A percentile compares a stretch with the other conserved stretches of the same genome.
Conservation (phyloP, 1,140 invertebrate genomes). For the Cotesia glomerata region DNA sequence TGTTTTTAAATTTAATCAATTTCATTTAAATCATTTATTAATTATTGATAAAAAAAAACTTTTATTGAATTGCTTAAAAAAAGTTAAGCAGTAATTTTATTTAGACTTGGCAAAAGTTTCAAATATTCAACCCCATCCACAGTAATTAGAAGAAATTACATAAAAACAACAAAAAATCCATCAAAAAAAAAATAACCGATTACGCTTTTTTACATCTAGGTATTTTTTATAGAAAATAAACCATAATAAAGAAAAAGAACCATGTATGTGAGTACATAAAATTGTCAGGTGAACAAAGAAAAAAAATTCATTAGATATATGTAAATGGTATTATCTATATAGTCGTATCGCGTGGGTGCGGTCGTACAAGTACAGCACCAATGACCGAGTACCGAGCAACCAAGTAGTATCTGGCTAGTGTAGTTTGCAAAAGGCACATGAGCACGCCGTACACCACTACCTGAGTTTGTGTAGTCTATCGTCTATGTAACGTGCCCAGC, state of each 20-base stretch:
- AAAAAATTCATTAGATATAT: background rate
- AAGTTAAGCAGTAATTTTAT: no score
- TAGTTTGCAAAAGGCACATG: background rate
- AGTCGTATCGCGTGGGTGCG: background rate
- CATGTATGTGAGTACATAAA: background rate
- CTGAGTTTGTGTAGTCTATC: background rate
- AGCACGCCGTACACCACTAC: background rate
- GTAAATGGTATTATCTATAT: background rate
- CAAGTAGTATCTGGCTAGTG: background rate
- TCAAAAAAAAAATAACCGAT: no score
- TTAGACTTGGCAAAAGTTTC: no score
- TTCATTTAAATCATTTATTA: no score
- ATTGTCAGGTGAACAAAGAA: background rate
- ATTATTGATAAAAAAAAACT: no score
- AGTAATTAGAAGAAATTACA: no score
- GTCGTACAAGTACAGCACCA: background rate
- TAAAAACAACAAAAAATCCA: no score
- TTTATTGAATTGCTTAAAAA: no score
- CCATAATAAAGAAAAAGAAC: background rate
- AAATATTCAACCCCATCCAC: no score
- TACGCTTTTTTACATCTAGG: no score
- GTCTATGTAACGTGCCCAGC: no score
- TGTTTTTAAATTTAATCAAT: no score
- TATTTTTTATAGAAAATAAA: background rate
- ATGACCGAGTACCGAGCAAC: slow-evolving; percentile 4